A percentile compares a stretch with the other conserved stretches of the same genome.
phyloP scores from a whole-genome alignment of 1,140 invertebrate species.

The Tribolium castaneum region DNA sequence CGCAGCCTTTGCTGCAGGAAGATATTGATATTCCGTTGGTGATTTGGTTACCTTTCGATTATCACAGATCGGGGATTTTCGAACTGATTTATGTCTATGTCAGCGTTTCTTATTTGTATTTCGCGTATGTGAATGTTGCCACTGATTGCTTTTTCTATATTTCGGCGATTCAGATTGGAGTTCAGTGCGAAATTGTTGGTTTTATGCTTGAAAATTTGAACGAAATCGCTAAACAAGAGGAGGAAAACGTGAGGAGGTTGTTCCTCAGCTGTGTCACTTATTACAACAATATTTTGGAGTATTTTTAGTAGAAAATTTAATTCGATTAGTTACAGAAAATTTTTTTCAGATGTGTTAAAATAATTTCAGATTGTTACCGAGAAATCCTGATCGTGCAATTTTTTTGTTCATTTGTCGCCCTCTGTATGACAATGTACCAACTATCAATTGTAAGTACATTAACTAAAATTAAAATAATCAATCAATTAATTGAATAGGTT shows the following conservation, averaged over 20 bases:
- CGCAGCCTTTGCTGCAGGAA: not conserved
- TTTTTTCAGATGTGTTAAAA: not conserved
- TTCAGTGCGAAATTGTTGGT: not conserved
- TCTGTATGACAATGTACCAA: not conserved
- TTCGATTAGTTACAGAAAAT: not conserved
- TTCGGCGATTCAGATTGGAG: not conserved
- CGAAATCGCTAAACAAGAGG: not conserved
- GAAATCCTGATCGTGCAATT: not conserved
- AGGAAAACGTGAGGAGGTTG: not conserved
- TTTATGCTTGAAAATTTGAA: not conserved
- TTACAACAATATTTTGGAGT: not conserved
- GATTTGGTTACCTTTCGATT: slow-evolving; percentile 8
- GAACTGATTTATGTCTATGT: not conserved
- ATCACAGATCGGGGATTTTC: not conserved
- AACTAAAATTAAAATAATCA: no score
- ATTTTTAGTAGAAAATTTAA: not conserved
- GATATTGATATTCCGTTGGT: not conserved
- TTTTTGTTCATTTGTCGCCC: not conserved
- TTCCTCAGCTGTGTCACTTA: not conserved
- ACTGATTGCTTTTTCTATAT: slow-evolving; percentile 8
- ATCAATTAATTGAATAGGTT: not conserved
- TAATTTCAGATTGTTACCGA: not conserved
- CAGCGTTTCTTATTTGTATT: not conserved
- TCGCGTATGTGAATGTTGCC: not conserved
- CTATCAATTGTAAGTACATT: not conserved